Base-by-base conservation (phyloP, 2,113 vertebrate genomes). In the Phyllostomus discolor region DNA sequence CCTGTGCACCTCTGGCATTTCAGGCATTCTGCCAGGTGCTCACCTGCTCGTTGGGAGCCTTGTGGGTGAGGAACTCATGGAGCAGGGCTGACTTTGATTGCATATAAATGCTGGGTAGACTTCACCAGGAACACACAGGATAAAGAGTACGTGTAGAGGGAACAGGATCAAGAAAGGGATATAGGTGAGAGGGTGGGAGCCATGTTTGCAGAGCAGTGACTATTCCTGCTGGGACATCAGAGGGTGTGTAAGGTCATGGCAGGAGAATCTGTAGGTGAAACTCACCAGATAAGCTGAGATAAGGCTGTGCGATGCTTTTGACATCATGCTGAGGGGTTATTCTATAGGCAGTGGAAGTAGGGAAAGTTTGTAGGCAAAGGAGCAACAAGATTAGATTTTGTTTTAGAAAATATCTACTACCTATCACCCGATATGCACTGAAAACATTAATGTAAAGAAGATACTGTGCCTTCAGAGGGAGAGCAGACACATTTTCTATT, bases 1-100 rank as follows among this genome's bases (percentile, higher is more conserved):
- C 22, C 1, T 10, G 26, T n/a, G 15, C 8, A 72, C 20, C 24
- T 31, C 3, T 0, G 2, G 4, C 2, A 1, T 35, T 14, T 31
- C 20, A 4, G 22, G 19, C 31, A 31, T 52, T 20, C 4, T 14
- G 16, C 62, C 33, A 24, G 38, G 9, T 41, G 10, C 31, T 41
- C 20, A 20, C 12, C 22, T 52, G 73, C 15, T 41, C 17, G 4
- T 38, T 0, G 19, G 24, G 15, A 73, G 5, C 4, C 17, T 14
- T 16, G 2, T 1, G 2, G 10, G 41, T 41, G 15, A 24, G 33
- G 43, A 90, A 16, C 20, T 16, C n/a, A 4, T 2, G 4, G 17
- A 7, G 46, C 54, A 14, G 84, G 72, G 20, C 24, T 48, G 31
- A 2, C 48, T 50, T 9, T 24, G 33, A n/a, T 31, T 86, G 12